Evolutionary conservation across 2,888 invertebrate species (phyloP).

Genomic region (Linnaemya tessellans): DNA sequence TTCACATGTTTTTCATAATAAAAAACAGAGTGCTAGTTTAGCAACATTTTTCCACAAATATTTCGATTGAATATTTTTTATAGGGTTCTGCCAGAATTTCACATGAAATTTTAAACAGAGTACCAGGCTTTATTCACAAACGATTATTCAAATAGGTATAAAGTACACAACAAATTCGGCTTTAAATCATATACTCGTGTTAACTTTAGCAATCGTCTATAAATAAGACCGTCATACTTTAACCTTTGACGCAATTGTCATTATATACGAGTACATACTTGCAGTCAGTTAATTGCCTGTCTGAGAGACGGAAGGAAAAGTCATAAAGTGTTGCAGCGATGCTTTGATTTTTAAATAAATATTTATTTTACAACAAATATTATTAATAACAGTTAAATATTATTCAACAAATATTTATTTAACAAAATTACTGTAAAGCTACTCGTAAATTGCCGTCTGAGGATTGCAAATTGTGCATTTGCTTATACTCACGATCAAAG

Average conservation of each 20-base stretch:
- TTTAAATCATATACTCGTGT: no score
- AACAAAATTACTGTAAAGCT: background rate
- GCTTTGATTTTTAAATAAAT: background rate
- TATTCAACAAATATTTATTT: background rate
- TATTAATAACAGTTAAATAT: background rate
- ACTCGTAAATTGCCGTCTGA: background rate
- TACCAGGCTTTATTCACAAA: no score
- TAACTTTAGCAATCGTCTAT: background rate
- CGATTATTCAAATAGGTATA: no score
- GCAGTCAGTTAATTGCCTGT: background rate
- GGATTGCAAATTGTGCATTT: background rate
- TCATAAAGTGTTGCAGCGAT: background rate
- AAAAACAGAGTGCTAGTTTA: no score
- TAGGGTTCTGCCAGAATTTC: no score
- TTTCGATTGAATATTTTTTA: no score
- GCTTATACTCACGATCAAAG: background rate
- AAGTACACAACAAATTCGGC: no score
- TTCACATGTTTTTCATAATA: no score
- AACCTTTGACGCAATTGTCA: background rate
- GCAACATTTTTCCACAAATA: no score
- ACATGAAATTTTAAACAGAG: no score
- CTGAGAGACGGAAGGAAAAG: background rate
- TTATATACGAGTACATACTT: no score
- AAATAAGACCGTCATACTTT: background rate
- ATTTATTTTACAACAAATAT: constrained; percentile 6